Conservation (phyloP, 2,888 invertebrate species). For the Leptinotarsa rubiginosa region DNA sequence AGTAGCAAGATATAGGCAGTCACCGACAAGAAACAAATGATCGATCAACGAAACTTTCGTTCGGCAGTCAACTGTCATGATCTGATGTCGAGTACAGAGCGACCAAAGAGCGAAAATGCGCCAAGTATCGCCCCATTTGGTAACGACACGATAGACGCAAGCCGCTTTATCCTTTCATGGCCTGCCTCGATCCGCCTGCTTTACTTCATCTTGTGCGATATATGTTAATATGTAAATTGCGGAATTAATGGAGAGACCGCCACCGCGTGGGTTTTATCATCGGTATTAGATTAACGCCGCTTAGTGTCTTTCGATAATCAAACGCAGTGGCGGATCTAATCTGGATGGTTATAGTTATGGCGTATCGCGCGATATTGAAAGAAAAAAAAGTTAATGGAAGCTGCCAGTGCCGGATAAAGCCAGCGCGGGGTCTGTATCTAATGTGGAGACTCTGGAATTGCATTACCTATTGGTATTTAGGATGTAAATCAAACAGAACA, state of each 20-base stretch:
- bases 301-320: conserved; percentile 42
- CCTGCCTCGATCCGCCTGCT: conserved; percentile 43
- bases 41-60: not conserved
- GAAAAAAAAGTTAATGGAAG: not conserved
- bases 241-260: conserved; percentile 57
- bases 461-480: no score
- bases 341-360: conserved; percentile 2
- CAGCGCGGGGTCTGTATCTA: not conserved
- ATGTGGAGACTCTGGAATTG: no score
- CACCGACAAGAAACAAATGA: conserved; percentile 4
- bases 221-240: conserved; percentile 60
- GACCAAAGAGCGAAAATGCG: conserved; percentile 49
- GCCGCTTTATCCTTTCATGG: conserved; percentile 56
- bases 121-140: conserved; percentile 55
- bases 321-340: conserved; percentile 23
- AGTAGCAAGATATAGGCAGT: no score
- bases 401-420: not conserved
- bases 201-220: conserved; percentile 58
- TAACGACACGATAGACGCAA: conserved; percentile 54
- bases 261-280: conserved; percentile 55
- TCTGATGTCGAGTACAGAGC: conserved; percentile 40
- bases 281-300: conserved; percentile 51
- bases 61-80: conserved; percentile 51
- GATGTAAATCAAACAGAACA: no score
- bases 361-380: not conserved